These are phyloP conservation scores for Steinernema khuongi DNA, from an alignment of 1,140 invertebrate species.

Conservation along the genomic window DNA sequence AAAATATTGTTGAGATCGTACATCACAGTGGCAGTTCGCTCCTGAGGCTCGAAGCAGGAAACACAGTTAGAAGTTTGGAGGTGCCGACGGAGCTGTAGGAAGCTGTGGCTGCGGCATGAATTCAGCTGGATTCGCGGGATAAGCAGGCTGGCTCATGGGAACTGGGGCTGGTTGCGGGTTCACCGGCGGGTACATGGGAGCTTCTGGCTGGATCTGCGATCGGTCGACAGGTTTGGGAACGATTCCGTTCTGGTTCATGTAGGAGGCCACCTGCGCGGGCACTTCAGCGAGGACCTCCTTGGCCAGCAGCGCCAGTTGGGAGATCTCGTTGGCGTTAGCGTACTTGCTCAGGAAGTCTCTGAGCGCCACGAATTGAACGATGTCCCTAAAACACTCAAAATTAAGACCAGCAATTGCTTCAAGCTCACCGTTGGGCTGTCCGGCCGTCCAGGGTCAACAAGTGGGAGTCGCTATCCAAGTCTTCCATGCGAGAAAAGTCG, in stretches of 20 bases:
- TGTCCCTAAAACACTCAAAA: constrained; percentile 51
- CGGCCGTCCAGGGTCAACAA: constrained; percentile 61
- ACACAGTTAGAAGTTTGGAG: background rate
- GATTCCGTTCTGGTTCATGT: constrained; percentile 58
- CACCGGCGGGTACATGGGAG: background rate
- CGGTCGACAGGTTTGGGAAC: constrained; percentile 58
- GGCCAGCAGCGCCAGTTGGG: constrained; percentile 60
- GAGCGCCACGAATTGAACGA: constrained; percentile 20
- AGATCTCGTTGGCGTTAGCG: constrained; percentile 43
- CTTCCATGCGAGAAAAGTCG: constrained; percentile 62
- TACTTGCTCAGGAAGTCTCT: constrained; percentile 19
- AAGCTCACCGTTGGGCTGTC: constrained; percentile 64
- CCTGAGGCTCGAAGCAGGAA: background rate
- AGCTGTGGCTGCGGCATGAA: background rate
- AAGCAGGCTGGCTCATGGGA: background rate
- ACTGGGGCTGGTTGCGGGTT: background rate
- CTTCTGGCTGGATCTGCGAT: background rate
- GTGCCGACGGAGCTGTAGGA: background rate
- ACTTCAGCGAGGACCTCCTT: constrained; percentile 67
- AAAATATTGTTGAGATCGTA: too few relatives aligned
- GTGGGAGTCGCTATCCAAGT: constrained; percentile 64
- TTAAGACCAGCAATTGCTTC: constrained; percentile 65
- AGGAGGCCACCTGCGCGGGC: background rate
- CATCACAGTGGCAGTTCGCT: background rate
- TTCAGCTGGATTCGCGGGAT: background rate